Conservation (phyloP, 2,888 invertebrate genomes). For the Agonopterix arenella region DNA sequence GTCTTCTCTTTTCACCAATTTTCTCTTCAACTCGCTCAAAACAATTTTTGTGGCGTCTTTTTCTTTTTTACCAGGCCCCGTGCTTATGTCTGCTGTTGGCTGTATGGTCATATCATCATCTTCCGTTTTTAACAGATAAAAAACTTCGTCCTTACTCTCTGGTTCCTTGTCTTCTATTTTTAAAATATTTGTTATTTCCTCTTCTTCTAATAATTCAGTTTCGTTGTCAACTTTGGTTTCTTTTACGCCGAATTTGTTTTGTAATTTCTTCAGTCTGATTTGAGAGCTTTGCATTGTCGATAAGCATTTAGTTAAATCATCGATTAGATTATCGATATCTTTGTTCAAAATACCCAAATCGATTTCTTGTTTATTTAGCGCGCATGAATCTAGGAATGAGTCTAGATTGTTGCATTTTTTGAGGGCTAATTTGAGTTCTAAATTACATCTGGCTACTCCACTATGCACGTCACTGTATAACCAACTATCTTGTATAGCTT, state of each 20-base stretch:
- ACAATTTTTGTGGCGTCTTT: slow-evolving; percentile 56
- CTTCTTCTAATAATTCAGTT: slow-evolving; percentile 15
- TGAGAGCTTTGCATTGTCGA: slow-evolving; percentile 51
- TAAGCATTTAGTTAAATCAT: slow-evolving; percentile 49
- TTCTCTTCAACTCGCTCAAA: slow-evolving; percentile 55
- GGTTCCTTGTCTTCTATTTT: slow-evolving; percentile 53
- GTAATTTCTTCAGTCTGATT: slow-evolving; percentile 53
- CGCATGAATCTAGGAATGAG: slow-evolving; percentile 61
- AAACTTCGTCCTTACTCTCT: slow-evolving; percentile 63
- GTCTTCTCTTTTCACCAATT: slow-evolving; percentile 64
- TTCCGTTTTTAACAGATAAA: slow-evolving; percentile 62
- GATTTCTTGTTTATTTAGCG: slow-evolving; percentile 49
- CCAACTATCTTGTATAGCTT: slow-evolving; percentile 50
- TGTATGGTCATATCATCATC: slow-evolving; percentile 35
- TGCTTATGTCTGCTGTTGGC: slow-evolving; percentile 42
- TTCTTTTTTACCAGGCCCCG: slow-evolving; percentile 58
- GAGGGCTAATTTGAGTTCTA: slow-evolving; percentile 55
- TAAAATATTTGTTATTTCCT: slow-evolving; percentile 34
- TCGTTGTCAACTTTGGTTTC: slow-evolving; percentile 18
- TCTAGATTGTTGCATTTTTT: slow-evolving; percentile 58
- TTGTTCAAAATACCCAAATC: slow-evolving; percentile 47
- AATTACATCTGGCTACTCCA: slow-evolving; percentile 45
- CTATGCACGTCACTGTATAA: slow-evolving; percentile 63
- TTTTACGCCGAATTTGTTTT: slow-evolving; percentile 28
- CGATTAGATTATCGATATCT: slow-evolving; percentile 59